Percentiles rank a stretch among this genome's conserved stretches.
Evolutionary conservation across 2,888 invertebrate species (phyloP).

Genomic region (Cantharis nigra): DNA sequence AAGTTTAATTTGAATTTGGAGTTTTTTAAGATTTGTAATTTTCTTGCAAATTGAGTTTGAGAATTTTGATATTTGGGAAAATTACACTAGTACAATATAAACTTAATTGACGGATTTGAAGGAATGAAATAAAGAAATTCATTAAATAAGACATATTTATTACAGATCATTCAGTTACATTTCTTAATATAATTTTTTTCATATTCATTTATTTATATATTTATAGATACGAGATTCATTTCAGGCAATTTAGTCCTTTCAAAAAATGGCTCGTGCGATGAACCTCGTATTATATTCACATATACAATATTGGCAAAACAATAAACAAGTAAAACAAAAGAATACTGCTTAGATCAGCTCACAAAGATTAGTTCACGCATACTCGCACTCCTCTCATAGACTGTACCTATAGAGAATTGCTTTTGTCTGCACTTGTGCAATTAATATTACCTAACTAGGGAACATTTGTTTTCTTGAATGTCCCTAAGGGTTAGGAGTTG

Average conservation of each 20-base stretch:
- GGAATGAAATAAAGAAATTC: background rate
- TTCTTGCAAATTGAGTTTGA: too few relatives aligned
- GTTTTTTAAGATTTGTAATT: too few relatives aligned
- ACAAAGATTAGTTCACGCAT: slow-evolving; percentile 49
- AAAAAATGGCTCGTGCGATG: slow-evolving; percentile 44
- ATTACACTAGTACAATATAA: too few relatives aligned
- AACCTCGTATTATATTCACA: slow-evolving; percentile 49
- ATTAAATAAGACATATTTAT: slow-evolving; percentile 53
- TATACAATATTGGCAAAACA: slow-evolving; percentile 52
- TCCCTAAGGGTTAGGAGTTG: slow-evolving; percentile 23
- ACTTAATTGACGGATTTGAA: background rate
- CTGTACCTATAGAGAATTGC: slow-evolving; percentile 51
- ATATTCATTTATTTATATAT: slow-evolving; percentile 54
- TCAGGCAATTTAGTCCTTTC: slow-evolving; percentile 46
- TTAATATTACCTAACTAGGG: slow-evolving; percentile 17
- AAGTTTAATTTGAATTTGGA: too few relatives aligned
- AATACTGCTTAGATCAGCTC: slow-evolving; percentile 53
- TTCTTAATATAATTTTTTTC: slow-evolving; percentile 51
- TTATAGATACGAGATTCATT: slow-evolving; percentile 55
- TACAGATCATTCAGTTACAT: slow-evolving; percentile 54
- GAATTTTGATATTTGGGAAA: too few relatives aligned
- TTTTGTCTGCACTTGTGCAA: slow-evolving; percentile 49
- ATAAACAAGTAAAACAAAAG: slow-evolving; percentile 46
- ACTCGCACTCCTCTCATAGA: slow-evolving; percentile 38
- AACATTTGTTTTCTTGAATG: slow-evolving; percentile 19